These are phyloP conservation scores for Nothura maculosa DNA, from an alignment of 2,797 vertebrate genomes.

Conservation along the genomic window DNA sequence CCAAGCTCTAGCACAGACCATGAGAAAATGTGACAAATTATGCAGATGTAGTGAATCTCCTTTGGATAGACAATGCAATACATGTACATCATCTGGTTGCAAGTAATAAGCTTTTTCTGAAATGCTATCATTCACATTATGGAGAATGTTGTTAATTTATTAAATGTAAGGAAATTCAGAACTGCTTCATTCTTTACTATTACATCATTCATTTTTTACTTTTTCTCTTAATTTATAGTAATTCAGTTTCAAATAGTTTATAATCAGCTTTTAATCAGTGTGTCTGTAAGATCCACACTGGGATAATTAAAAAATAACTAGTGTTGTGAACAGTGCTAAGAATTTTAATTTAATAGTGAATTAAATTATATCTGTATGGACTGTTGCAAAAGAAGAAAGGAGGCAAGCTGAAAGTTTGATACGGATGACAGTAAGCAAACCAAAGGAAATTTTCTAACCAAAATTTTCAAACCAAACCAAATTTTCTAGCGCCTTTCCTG, in stretches of 20 bases:
- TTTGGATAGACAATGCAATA: not conserved
- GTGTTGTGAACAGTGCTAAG: not conserved
- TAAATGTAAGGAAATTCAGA: not conserved
- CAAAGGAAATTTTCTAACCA: too few species aligned
- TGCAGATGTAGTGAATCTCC: not conserved
- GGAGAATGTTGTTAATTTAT: not conserved
- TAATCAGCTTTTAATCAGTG: not conserved
- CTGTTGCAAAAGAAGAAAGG: not conserved
- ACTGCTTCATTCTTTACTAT: not conserved
- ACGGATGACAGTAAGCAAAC: not conserved
- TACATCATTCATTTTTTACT: not conserved
- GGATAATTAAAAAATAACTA: not conserved
- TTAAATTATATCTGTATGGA: not conserved
- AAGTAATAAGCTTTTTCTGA: not conserved
- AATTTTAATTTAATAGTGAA: not conserved
- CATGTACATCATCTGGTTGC: not conserved
- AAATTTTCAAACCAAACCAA: too few species aligned
- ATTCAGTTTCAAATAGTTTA: not conserved
- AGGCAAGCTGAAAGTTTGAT: not conserved
- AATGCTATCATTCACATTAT: not conserved
- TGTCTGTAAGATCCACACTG: not conserved
- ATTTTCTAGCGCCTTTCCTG: not conserved
- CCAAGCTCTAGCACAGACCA: not conserved
- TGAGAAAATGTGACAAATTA: accelerated
- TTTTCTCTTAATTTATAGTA: not conserved